Percentiles rank a stretch among this genome's conserved stretches.
phyloP scores from a whole-genome alignment of 2,888 invertebrate species.

The Eupeodes luniger region DNA sequence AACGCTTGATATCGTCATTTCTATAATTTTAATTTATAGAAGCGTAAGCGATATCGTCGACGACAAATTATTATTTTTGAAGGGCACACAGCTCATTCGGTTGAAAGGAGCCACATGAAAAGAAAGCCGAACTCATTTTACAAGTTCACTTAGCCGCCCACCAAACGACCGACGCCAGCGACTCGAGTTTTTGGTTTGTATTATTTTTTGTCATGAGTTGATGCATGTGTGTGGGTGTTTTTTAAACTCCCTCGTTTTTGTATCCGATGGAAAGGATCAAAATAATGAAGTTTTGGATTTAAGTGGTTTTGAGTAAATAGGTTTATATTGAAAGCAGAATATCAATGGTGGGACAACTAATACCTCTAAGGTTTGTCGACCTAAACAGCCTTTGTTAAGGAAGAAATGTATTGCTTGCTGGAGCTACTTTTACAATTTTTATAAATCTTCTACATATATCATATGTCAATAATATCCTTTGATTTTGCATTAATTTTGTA shows the following conservation, averaged over 20 bases:
- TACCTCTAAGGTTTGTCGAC: constrained; percentile 8
- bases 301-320: constrained; percentile 20
- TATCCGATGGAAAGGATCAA: not conserved
- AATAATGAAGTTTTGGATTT: not conserved
- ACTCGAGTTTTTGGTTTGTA: not conserved
- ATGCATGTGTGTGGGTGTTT: constrained; percentile 34
- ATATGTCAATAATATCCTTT: too few species aligned
- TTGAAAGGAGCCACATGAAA: constrained; percentile 45
- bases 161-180: too few species aligned
- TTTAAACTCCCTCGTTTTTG: not conserved
- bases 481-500: too few species aligned
- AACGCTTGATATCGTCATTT: constrained; percentile 69
- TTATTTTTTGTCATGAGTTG: constrained; percentile 24
- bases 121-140: constrained; percentile 45
- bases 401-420: too few species aligned
- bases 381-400: not conserved
- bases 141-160: constrained; percentile 56
- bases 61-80: constrained; percentile 63
- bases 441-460: too few species aligned
- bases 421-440: too few species aligned
- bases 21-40: constrained; percentile 62
- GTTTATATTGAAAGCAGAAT: not conserved
- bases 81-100: constrained; percentile 54
- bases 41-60: constrained; percentile 69
- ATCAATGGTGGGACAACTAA: not conserved